A percentile compares a stretch with the other conserved stretches of the same genome.
Evolutionary conservation across 2,888 invertebrate genomes (phyloP).

Genomic region (Xestobium rufovillosum): DNA sequence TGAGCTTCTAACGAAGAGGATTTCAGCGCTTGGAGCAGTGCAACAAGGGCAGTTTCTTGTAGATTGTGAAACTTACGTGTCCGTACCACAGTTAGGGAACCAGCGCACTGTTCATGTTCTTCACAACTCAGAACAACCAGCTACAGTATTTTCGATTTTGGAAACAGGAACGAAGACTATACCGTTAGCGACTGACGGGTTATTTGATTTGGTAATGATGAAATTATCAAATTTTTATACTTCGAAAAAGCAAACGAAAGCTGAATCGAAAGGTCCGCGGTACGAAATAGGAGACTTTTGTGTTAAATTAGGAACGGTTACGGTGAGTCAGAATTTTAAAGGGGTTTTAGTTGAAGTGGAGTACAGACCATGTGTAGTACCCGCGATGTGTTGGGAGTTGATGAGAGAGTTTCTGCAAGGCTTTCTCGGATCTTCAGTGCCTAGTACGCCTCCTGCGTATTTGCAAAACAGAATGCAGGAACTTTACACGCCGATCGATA

Average conservation of each 20-base stretch:
- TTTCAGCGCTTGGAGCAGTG: slow-evolving; percentile 76
- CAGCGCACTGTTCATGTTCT: slow-evolving; percentile 84
- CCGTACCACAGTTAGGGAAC: slow-evolving; percentile 66
- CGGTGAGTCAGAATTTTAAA: slow-evolving; percentile 88
- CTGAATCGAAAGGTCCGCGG: slow-evolving; percentile 79
- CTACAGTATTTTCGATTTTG: slow-evolving; percentile 85
- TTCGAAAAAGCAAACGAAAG: slow-evolving; percentile 79
- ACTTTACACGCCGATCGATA: slow-evolving; percentile 83
- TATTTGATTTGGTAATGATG: slow-evolving; percentile 85
- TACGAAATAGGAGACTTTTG: slow-evolving; percentile 88
- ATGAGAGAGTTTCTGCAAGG: slow-evolving; percentile 88
- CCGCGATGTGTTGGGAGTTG: slow-evolving; percentile 84
- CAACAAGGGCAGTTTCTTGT: slow-evolving; percentile 88
- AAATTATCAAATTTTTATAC: slow-evolving; percentile 83
- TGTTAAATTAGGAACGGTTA: slow-evolving; percentile 87
- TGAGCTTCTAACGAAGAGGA: slow-evolving; percentile 76
- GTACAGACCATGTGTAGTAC: slow-evolving; percentile 83
- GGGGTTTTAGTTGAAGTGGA: slow-evolving; percentile 91
- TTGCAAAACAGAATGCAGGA: slow-evolving; percentile 71
- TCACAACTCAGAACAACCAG: slow-evolving; percentile 93
- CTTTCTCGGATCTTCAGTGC: slow-evolving; percentile 70
- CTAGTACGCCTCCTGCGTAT: slow-evolving; percentile 67
- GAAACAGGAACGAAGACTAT: slow-evolving; percentile 82
- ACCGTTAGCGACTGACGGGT: slow-evolving; percentile 80
- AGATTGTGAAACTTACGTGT: slow-evolving; percentile 89